phyloP scores from a whole-genome alignment of 2,113 vertebrate genomes.

The Xyliphius kryptos region DNA sequence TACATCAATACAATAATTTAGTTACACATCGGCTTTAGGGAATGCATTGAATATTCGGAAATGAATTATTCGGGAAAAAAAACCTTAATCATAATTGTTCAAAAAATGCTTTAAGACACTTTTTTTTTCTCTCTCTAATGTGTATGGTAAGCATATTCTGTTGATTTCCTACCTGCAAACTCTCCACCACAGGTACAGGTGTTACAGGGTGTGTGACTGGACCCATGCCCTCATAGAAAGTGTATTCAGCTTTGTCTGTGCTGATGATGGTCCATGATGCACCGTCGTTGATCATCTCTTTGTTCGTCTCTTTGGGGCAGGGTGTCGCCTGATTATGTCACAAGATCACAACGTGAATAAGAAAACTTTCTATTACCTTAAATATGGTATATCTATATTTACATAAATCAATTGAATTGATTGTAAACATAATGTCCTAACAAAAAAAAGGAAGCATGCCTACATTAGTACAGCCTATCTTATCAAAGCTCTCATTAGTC shows the following conservation, averaged over 20 bases:
- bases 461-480: too few species aligned
- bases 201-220: constrained; percentile 88
- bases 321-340: constrained; percentile 73
- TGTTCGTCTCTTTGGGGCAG: constrained; percentile 93
- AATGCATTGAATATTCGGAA: background rate
- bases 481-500: too few species aligned
- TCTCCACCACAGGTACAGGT: constrained; percentile 95
- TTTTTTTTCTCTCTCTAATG: too few species aligned
- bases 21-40: background rate
- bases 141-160: background rate
- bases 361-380: too few species aligned
- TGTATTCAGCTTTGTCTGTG: constrained; percentile 96
- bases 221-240: constrained; percentile 96
- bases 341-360: background rate
- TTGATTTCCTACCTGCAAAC: constrained; percentile 58
- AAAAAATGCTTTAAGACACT: too few species aligned
- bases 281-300: constrained; percentile 94
- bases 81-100: too few species aligned
- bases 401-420: too few species aligned
- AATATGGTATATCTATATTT: too few species aligned
- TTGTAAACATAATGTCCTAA: too few species aligned
- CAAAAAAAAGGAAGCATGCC: too few species aligned
- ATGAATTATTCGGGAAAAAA: too few species aligned
- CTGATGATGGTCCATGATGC: constrained; percentile 99
- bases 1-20: too few species aligned